Evolutionary conservation across 2,797 vertebrate genomes (phyloP).

Genomic region (Epinephelus coioides): DNA sequence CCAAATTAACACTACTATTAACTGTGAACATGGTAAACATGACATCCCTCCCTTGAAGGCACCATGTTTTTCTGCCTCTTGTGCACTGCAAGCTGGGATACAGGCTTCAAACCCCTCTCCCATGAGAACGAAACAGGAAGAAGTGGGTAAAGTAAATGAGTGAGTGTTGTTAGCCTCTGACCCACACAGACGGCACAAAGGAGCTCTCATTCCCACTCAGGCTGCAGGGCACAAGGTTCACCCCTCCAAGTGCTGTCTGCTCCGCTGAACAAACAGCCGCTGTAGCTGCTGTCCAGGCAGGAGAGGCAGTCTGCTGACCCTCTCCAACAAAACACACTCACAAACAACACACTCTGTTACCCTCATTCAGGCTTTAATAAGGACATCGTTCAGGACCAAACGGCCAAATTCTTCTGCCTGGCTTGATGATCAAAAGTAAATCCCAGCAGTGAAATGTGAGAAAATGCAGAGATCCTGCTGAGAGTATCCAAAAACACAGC

Average conservation of each 20-base stretch:
- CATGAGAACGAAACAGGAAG: conserved; percentile 31
- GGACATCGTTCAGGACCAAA: background rate
- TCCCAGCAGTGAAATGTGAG: conserved; percentile 36
- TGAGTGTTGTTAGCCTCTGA: conserved; percentile 60
- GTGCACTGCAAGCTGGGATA: conserved; percentile 38
- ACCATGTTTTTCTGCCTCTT: background rate
- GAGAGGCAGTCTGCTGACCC: background rate
- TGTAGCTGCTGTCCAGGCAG: conserved; percentile 1
- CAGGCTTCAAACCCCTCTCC: background rate
- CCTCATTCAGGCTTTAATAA: background rate
- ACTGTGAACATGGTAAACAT: background rate
- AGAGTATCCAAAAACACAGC: conserved; percentile 9
- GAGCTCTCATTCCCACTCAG: conserved; percentile 40
- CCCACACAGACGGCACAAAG: conserved; percentile 45
- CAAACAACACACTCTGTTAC: background rate
- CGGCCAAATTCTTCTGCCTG: background rate
- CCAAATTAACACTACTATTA: background rate
- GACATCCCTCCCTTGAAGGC: background rate
- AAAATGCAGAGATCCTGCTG: background rate
- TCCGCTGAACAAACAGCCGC: conserved; percentile 40
- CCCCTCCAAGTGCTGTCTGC: conserved; percentile 1
- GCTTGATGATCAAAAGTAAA: conserved; percentile 6
- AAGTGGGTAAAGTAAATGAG: conserved; percentile 21
- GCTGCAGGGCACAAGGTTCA: background rate
- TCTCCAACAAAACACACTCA: background rate